phyloP scores from a whole-genome alignment of 2,888 invertebrate genomes.

The Drosophila paracracens region DNA sequence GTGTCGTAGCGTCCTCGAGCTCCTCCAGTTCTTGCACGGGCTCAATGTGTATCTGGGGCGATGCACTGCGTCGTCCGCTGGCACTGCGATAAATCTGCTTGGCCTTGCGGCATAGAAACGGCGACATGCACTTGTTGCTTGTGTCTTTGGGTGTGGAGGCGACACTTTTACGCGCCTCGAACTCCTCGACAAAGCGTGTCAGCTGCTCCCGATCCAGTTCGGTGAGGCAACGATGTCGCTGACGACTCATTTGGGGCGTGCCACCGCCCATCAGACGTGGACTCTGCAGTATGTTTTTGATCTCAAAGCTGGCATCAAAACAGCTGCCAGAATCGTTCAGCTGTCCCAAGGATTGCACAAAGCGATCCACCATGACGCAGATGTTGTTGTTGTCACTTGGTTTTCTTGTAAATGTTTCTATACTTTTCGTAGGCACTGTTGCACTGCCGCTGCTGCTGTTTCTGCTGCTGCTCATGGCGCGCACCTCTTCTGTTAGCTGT shows the following conservation, averaged over 20 bases:
- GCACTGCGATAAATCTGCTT: constrained; percentile 69
- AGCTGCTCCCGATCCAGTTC: constrained; percentile 83
- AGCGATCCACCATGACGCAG: constrained; percentile 82
- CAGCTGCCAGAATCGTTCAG: constrained; percentile 84
- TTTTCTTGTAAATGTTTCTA: constrained; percentile 11
- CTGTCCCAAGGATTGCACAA: constrained; percentile 82
- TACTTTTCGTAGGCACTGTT: constrained; percentile 18
- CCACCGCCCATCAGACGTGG: constrained; percentile 45
- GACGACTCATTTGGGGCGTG: constrained; percentile 25
- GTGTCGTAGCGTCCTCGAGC: constrained; percentile 7
- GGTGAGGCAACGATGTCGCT: constrained; percentile 80
- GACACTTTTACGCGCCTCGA: constrained; percentile 75
- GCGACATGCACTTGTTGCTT: constrained; percentile 63
- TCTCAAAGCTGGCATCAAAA: constrained; percentile 84
- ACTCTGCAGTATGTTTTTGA: constrained; percentile 81
- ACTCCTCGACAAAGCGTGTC: constrained; percentile 79
- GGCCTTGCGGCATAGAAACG: constrained; percentile 75
- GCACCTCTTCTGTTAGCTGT: constrained; percentile 19
- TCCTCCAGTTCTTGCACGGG: constrained; percentile 32
- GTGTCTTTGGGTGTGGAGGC: constrained; percentile 67
- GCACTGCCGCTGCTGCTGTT: constrained; percentile 11
- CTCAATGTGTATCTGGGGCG: constrained; percentile 58
- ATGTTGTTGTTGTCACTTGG: constrained; percentile 43
- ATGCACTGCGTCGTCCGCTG: constrained; percentile 67
- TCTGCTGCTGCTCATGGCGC: constrained; percentile 59